Conservation (phyloP, 2,888 invertebrate species). For the Seladonia tumulorum region DNA sequence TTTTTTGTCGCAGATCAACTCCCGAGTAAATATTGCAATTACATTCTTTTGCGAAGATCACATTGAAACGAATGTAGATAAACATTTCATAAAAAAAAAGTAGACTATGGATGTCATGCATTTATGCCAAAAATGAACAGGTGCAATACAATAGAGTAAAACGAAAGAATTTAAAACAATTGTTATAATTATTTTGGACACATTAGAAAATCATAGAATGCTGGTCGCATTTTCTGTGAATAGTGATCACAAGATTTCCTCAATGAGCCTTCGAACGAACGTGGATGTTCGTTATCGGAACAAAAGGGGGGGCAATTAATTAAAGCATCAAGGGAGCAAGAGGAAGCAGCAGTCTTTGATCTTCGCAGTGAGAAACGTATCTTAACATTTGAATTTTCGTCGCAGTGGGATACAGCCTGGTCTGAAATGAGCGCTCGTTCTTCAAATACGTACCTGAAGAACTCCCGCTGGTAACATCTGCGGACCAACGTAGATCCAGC, state of each 20-base stretch:
- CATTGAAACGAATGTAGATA: too few species aligned
- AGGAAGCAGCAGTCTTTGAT: constrained; percentile 48
- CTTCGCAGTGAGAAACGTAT: constrained; percentile 52
- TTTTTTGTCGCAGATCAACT: too few species aligned
- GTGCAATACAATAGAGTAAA: too few species aligned
- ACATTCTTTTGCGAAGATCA: too few species aligned
- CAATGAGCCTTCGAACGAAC: not conserved
- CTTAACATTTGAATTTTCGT: constrained; percentile 67
- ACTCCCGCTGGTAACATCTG: constrained; percentile 70
- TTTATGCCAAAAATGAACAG: too few species aligned
- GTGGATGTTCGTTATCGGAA: constrained; percentile 44
- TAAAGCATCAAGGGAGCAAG: constrained; percentile 50
- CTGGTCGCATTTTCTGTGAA: not conserved
- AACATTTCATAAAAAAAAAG: too few species aligned
- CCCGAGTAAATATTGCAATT: too few species aligned
- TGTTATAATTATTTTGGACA: too few species aligned
- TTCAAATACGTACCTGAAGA: constrained; percentile 62
- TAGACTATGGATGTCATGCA: too few species aligned
- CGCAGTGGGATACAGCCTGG: constrained; percentile 62
- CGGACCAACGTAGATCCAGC: constrained; percentile 62
- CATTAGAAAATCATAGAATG: not conserved
- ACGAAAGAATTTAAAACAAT: too few species aligned
- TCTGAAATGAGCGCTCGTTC: constrained; percentile 66
- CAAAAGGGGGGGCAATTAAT: constrained; percentile 55
- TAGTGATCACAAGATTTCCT: constrained; percentile 3